A percentile compares a stretch with the other conserved stretches of the same genome.
Conservation (phyloP, 2,888 invertebrate genomes). For the Cheilosia pagana region DNA sequence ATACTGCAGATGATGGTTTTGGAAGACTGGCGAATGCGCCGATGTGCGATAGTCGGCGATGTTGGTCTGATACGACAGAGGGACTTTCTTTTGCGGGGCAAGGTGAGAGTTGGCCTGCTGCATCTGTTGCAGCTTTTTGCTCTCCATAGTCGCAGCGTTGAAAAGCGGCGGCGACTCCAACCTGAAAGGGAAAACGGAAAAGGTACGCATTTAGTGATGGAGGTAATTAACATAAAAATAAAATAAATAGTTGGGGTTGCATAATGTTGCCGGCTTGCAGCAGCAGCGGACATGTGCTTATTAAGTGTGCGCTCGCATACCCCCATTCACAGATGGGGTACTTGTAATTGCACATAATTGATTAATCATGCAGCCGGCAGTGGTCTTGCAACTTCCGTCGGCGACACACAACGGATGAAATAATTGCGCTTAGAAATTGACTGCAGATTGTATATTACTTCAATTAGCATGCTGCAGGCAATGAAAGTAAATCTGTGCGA, state of each 20-base stretch:
- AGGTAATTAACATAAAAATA: constrained; percentile 19
- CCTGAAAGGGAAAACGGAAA: constrained; percentile 83
- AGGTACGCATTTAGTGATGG: constrained; percentile 11
- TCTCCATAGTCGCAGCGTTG: constrained; percentile 87
- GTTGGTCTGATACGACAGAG: constrained; percentile 84
- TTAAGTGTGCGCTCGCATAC: not conserved
- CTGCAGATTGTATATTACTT: constrained; percentile 11
- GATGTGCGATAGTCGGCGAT: constrained; percentile 84
- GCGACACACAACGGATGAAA: constrained; percentile 22
- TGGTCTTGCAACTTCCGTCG: constrained; percentile 41
- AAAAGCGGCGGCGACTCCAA: constrained; percentile 89
- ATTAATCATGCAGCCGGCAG: constrained; percentile 77
- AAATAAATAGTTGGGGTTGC: constrained; percentile 29
- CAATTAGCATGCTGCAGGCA: constrained; percentile 29
- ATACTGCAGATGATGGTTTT: constrained; percentile 77
- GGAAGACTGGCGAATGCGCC: constrained; percentile 84
- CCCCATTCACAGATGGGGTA: constrained; percentile 4
- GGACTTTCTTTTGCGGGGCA: constrained; percentile 84
- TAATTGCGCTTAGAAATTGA: constrained; percentile 42
- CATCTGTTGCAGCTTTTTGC: constrained; percentile 85
- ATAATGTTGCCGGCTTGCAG: not conserved
- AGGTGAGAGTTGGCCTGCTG: constrained; percentile 82
- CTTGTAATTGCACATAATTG: constrained; percentile 81
- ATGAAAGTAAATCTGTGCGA: not conserved
- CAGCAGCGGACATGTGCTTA: constrained; percentile 9